Evolutionary conservation across 2,113 vertebrate species (phyloP), one percentile per base, ranked within the genome.

Genomic region (Thymallus thymallus): DNA sequence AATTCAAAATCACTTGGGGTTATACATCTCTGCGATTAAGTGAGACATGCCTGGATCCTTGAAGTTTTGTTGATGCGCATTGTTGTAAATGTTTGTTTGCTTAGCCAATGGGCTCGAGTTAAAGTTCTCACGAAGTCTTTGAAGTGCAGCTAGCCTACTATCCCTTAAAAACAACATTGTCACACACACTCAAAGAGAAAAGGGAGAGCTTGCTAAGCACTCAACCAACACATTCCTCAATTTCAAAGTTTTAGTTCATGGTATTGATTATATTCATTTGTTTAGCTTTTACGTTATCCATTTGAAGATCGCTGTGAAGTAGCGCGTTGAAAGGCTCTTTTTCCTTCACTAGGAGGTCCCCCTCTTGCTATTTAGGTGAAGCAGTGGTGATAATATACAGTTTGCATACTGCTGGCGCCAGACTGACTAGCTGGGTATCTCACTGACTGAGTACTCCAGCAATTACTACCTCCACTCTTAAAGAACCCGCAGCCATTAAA

Each of bases 361-460:
- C 86, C 90, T 89, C 90, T 86, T 83, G 92, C 94, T 92, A 88
- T 88, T 93, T 90, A 94, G 94, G 94, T 92, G 94, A 94, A 91
- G 94, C 88, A 96, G 94, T 93, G 94, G 93, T 94, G 94, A 94
- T 96, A 95, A 96, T 95, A 93, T 91, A 95, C 92, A 93, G 94
- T 95, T 94, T 92, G 95, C 94, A 91, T 93, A 85, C 94, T 69
- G 91, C 94, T 95, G 96, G 96, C 96, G 95, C 95, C 96, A 95
- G 94, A 84, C 94, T 92, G 95, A 92, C 84, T 92, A 84, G 87
- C 92, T 92, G 91, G 87, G 94, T 94, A 94, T 94, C 95, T 92
- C 92, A 92, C 92, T 91, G 92, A 90, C 89, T 90, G 92, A 90
- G 87, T 84, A 90, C 89, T 90, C 86, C 85, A 75, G 85, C 89